Percentiles rank a stretch among this genome's conserved stretches.
Evolutionary conservation across 1,140 invertebrate species (phyloP).

Genomic region (Drosophila malerkotliana): DNA sequence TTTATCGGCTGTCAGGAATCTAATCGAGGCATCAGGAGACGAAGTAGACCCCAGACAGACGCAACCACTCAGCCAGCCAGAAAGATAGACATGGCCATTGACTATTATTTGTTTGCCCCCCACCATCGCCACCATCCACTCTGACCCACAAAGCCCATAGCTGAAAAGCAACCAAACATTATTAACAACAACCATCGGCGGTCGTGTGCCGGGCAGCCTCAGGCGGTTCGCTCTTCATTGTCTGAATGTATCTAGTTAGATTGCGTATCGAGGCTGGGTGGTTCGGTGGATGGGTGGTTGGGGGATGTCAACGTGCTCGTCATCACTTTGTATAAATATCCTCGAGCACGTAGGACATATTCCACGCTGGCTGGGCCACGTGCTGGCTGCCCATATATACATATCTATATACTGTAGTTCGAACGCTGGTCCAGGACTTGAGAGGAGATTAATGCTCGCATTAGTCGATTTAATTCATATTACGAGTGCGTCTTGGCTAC

Average conservation of each 20-base stretch:
- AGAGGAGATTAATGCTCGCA: conserved; percentile 82
- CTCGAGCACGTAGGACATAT: conserved; percentile 75
- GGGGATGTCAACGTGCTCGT: conserved; percentile 62
- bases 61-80: conserved; percentile 55
- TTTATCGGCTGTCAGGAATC: conserved; percentile 59
- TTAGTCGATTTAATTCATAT: conserved; percentile 84
- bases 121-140: background rate
- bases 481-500: conserved; percentile 63
- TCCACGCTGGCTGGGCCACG: conserved; percentile 63
- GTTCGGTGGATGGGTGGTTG: background rate
- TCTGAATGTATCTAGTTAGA: conserved; percentile 29
- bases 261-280: background rate
- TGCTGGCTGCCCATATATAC: conserved; percentile 46
- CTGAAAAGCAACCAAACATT: conserved; percentile 53
- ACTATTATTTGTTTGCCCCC: conserved; percentile 61
- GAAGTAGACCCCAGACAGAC: conserved; percentile 16
- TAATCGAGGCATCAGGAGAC: conserved; percentile 65
- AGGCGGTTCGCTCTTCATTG: conserved; percentile 28
- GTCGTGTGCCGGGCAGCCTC: conserved; percentile 52
- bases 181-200: conserved; percentile 70
- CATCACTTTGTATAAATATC: conserved; percentile 83
- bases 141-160: background rate
- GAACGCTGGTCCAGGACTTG: conserved; percentile 61
- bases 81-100: conserved; percentile 71
- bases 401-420: conserved; percentile 15